Percentiles rank a stretch among this genome's conserved stretches.
Evolutionary conservation across 2,797 vertebrate species (phyloP).

Genomic region (Myripristis jacobus): DNA sequence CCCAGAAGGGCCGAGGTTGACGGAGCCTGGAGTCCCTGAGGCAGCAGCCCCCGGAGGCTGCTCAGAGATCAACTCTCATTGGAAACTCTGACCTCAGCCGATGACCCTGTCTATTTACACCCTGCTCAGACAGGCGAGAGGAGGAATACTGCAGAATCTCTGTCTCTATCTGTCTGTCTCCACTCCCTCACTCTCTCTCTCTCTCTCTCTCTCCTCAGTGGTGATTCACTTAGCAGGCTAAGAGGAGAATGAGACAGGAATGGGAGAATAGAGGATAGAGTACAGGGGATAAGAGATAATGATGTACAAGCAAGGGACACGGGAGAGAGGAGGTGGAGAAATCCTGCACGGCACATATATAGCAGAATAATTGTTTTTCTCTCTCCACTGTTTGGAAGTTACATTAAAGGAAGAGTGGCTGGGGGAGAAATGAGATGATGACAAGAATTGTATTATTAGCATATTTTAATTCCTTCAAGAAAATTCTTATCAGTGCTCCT

Average conservation of each 20-base stretch:
- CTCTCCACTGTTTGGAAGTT: neutral
- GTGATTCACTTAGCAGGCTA: slow-evolving; percentile 15
- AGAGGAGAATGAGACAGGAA: slow-evolving; percentile 23
- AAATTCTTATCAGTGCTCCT: slow-evolving; percentile 8
- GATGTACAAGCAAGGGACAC: slow-evolving; percentile 33
- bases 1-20: slow-evolving; percentile 57
- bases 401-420: neutral
- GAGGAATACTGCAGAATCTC: slow-evolving; percentile 30
- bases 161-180: slow-evolving; percentile 18
- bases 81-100: slow-evolving; percentile 65
- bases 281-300: slow-evolving; percentile 13
- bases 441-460: neutral
- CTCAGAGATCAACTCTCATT: slow-evolving; percentile 66
- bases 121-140: slow-evolving; percentile 52
- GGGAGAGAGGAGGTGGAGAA: slow-evolving; percentile 4
- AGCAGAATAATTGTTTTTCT: neutral
- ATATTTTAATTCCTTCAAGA: neutral
- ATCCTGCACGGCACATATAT: neutral
- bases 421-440: neutral
- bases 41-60: slow-evolving; percentile 55
- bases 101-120: slow-evolving; percentile 77
- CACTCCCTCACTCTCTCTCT: neutral
- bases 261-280: slow-evolving; percentile 6
- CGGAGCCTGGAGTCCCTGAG: slow-evolving; percentile 56
- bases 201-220: slow-evolving; percentile 10